Percentiles rank a stretch among this genome's conserved stretches.
phyloP scores from a whole-genome alignment of 2,888 invertebrate species.

The Eupelmus urozonus region DNA sequence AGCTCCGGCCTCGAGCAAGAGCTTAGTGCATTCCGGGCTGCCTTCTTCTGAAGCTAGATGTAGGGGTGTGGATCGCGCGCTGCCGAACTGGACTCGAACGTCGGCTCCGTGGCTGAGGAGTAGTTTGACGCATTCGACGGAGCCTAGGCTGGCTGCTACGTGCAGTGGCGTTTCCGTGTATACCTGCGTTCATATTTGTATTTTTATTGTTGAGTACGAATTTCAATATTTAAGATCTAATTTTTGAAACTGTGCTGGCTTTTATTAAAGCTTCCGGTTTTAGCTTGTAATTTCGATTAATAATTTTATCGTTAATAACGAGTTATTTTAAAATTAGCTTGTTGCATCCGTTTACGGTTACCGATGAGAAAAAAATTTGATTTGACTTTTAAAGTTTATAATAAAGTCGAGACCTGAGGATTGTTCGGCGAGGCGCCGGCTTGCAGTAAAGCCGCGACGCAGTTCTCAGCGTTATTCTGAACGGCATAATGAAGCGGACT shows the following conservation, averaged over 20 bases:
- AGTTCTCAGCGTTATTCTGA: constrained; percentile 85
- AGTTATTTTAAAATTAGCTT: no score
- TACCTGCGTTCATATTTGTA: constrained; percentile 77
- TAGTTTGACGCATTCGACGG: constrained; percentile 84
- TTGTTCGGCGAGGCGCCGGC: constrained; percentile 91
- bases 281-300: no score
- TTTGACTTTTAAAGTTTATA: no score
- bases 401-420: constrained; percentile 81
- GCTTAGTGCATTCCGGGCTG: constrained; percentile 85
- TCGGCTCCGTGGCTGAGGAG: constrained; percentile 89
- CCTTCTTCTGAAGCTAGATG: constrained; percentile 94
- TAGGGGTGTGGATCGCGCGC: constrained; percentile 86
- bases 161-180: constrained; percentile 92
- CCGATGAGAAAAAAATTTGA: no score
- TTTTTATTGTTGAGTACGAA: background rate
- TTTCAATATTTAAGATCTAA: no score
- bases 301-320: no score
- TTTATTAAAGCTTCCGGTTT: no score
- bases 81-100: constrained; percentile 85
- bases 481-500: constrained; percentile 92
- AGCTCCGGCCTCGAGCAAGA: constrained; percentile 87
- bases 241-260: background rate
- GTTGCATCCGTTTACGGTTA: no score
- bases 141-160: constrained; percentile 87
- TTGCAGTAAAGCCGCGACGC: constrained; percentile 85